These are phyloP conservation scores for Aphodius sticticus DNA, from an alignment of 2,888 invertebrate genomes.

Conservation along the genomic window DNA sequence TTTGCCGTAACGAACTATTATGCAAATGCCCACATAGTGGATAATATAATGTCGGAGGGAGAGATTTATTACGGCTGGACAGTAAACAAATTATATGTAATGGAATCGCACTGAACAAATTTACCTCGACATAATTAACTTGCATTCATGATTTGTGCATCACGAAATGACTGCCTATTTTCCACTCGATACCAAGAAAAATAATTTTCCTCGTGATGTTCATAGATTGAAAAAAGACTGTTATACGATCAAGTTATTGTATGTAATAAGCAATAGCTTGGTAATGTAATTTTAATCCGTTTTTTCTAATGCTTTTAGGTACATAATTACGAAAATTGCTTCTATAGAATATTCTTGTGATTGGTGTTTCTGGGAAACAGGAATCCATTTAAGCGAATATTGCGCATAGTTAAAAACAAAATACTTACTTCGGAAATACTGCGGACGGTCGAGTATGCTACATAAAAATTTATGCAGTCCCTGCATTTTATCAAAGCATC, in stretches of 20 bases:
- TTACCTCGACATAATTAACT: slow-evolving; percentile 26
- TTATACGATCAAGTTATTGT: neutral
- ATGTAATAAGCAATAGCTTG: neutral
- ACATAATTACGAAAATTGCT: neutral
- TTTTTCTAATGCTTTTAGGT: neutral
- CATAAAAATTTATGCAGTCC: neutral
- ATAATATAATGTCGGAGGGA: slow-evolving; percentile 8
- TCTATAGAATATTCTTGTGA: neutral
- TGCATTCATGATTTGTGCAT: slow-evolving; percentile 31
- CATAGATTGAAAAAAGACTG: neutral
- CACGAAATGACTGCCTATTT: slow-evolving; percentile 7
- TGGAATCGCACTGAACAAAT: slow-evolving; percentile 26
- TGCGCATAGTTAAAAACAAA: neutral
- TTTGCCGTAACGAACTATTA: slow-evolving; percentile 30
- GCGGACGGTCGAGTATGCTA: neutral
- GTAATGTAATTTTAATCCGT: neutral
- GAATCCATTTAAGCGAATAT: neutral
- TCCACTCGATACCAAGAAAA: slow-evolving; percentile 7
- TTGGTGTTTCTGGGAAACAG: neutral
- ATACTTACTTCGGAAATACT: neutral
- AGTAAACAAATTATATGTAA: slow-evolving; percentile 33
- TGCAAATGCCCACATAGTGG: slow-evolving; percentile 6
- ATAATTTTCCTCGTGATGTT: neutral
- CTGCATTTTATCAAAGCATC: neutral
- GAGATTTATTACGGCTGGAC: slow-evolving; percentile 21